A percentile compares a stretch with the other conserved stretches of the same genome.
Evolutionary conservation across 1,140 invertebrate species (phyloP).

Genomic region (Cydia splendana): DNA sequence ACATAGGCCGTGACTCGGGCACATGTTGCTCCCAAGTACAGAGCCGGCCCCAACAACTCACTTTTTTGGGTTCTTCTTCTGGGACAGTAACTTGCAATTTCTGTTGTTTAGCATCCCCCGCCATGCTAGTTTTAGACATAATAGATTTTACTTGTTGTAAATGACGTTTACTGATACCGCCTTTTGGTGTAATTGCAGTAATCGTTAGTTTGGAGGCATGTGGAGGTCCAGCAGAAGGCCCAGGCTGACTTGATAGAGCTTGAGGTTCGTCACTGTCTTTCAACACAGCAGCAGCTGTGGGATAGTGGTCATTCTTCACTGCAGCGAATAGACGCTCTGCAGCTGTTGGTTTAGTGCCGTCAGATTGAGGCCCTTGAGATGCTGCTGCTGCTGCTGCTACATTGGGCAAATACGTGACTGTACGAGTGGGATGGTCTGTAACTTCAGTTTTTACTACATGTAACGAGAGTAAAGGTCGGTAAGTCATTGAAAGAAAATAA

Average conservation of each 20-base stretch:
- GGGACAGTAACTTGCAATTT: conserved; percentile 52
- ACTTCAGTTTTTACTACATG: conserved; percentile 60
- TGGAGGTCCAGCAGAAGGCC: conserved; percentile 54
- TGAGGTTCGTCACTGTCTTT: conserved; percentile 41
- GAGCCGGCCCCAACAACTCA: conserved; percentile 53
- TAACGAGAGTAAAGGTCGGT: conserved; percentile 61
- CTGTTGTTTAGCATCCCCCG: conserved; percentile 49
- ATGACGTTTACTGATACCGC: conserved; percentile 61
- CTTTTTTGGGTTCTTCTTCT: conserved; percentile 50
- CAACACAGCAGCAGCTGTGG: conserved; percentile 65
- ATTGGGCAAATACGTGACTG: conserved; percentile 72
- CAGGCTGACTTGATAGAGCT: conserved; percentile 44
- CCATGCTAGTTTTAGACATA: conserved; percentile 64
- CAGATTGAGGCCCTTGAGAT: conserved; percentile 42
- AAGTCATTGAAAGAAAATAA: conserved; percentile 66
- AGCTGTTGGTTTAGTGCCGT: conserved; percentile 50
- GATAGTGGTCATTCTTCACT: conserved; percentile 67
- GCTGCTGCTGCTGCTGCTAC: conserved; percentile 49
- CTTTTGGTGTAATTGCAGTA: conserved; percentile 55
- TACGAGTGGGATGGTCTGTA: conserved; percentile 55
- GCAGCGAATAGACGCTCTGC: conserved; percentile 68
- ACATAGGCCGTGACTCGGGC: conserved; percentile 84
- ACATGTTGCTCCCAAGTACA: conserved; percentile 67
- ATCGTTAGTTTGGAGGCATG: conserved; percentile 55
- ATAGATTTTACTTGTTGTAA: conserved; percentile 71